These are phyloP conservation scores for Cheilosia impressa DNA, from an alignment of 2,888 invertebrate genomes.

Conservation along the genomic window DNA sequence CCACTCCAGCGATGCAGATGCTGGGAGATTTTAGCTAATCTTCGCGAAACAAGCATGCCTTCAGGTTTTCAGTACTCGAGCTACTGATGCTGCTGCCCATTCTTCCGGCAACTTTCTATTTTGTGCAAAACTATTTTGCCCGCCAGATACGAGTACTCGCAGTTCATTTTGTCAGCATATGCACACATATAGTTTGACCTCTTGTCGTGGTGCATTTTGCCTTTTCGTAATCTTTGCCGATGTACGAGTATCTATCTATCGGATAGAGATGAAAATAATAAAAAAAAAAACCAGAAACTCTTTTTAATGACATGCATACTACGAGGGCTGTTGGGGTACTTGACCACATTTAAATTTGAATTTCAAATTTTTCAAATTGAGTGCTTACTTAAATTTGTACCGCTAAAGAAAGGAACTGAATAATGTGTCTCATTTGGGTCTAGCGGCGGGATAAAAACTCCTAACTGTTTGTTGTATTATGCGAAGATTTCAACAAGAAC, in stretches of 20 bases:
- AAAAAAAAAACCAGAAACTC: background rate
- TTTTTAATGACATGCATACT: constrained; percentile 10
- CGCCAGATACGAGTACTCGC: constrained; percentile 12
- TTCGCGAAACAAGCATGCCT: constrained; percentile 34
- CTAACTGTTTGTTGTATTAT: constrained; percentile 38
- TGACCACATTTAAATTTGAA: constrained; percentile 7
- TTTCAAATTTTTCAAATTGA: background rate
- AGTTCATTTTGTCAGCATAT: constrained; percentile 7
- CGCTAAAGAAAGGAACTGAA: background rate
- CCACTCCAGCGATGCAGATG: constrained; percentile 40
- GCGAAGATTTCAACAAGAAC: constrained; percentile 20
- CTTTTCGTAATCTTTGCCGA: constrained; percentile 31
- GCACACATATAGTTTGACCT: constrained; percentile 47
- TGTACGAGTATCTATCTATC: background rate
- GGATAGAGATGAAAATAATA: constrained; percentile 29
- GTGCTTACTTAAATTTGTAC: background rate
- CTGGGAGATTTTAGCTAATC: constrained; percentile 40
- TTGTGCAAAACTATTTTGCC: constrained; percentile 50
- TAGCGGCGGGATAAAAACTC: background rate
- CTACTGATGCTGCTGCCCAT: constrained; percentile 35
- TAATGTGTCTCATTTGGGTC: constrained; percentile 12
- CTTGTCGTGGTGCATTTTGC: constrained; percentile 50
- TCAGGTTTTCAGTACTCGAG: constrained; percentile 37
- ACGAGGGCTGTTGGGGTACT: constrained; percentile 14
- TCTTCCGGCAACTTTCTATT: constrained; percentile 69